Percentiles rank a stretch among this genome's conserved stretches.
phyloP scores from a whole-genome alignment of 2,113 vertebrate species.

The Tringa solitaria region DNA sequence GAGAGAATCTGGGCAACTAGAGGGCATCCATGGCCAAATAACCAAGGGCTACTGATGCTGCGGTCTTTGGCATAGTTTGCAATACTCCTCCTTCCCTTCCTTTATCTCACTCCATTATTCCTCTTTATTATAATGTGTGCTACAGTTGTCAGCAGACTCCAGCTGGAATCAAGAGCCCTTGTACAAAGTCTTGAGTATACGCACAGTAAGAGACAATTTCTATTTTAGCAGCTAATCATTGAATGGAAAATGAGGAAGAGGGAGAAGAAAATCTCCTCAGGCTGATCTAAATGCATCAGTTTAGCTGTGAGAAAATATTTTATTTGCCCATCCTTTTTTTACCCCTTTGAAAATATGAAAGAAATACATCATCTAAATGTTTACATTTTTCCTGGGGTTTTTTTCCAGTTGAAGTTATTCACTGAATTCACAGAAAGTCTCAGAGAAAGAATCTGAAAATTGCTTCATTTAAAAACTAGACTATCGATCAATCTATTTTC shows the following conservation, averaged over 20 bases:
- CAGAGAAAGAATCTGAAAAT: neutral
- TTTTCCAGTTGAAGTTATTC: neutral
- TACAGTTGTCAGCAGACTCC: neutral
- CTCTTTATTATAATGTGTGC: neutral
- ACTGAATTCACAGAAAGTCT: neutral
- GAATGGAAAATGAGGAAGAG: neutral
- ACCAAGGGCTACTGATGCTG: neutral
- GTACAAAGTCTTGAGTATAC: neutral
- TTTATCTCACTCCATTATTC: neutral
- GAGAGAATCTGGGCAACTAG: neutral
- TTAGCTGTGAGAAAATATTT: neutral
- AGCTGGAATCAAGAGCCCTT: conserved; percentile 12
- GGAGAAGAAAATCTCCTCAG: neutral
- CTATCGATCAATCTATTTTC: neutral
- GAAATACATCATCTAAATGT: neutral
- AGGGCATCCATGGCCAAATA: neutral
- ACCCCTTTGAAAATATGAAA: neutral
- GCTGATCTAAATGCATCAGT: neutral
- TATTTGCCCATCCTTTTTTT: neutral
- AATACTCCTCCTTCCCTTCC: neutral
- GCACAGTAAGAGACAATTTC: neutral
- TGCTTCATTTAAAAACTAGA: neutral
- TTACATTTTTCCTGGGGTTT: neutral
- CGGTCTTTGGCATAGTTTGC: neutral
- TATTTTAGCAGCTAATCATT: neutral